These are phyloP conservation scores for Buteo buteo DNA, from an alignment of 2,113 vertebrate species.

Conservation along the genomic window DNA sequence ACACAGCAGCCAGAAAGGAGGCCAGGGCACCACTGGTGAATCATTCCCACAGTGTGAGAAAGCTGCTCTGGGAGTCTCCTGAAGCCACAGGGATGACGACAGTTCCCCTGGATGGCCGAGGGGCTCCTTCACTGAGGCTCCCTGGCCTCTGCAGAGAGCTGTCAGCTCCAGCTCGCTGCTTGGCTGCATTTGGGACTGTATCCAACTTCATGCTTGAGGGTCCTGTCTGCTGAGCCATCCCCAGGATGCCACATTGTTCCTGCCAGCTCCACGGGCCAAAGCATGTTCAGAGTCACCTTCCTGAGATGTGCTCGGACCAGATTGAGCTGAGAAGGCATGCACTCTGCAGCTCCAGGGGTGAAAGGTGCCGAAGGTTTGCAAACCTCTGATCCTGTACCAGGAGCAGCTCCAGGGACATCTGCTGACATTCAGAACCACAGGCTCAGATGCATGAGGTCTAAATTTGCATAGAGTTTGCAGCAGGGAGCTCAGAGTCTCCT, in stretches of 20 bases:
- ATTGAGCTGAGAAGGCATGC: neutral
- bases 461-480: neutral
- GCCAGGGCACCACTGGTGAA: neutral
- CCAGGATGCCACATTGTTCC: neutral
- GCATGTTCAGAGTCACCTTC: neutral
- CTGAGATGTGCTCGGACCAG: neutral
- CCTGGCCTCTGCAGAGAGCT: neutral
- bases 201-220: neutral
- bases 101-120: neutral
- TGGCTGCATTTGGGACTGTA: neutral
- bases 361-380: neutral
- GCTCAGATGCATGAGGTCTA: neutral
- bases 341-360: neutral
- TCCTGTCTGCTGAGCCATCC: neutral
- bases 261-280: neutral
- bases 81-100: neutral
- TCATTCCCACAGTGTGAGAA: neutral
- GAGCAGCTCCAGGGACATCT: neutral
- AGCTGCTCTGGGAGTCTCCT: neutral
- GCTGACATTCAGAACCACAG: neutral
- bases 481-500: neutral
- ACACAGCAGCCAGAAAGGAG: neutral
- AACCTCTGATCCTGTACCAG: neutral
- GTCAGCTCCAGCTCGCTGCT: neutral
- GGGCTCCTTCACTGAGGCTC: neutral